phyloP scores from a whole-genome alignment of 2,797 vertebrate genomes.

The Mus caroli region DNA sequence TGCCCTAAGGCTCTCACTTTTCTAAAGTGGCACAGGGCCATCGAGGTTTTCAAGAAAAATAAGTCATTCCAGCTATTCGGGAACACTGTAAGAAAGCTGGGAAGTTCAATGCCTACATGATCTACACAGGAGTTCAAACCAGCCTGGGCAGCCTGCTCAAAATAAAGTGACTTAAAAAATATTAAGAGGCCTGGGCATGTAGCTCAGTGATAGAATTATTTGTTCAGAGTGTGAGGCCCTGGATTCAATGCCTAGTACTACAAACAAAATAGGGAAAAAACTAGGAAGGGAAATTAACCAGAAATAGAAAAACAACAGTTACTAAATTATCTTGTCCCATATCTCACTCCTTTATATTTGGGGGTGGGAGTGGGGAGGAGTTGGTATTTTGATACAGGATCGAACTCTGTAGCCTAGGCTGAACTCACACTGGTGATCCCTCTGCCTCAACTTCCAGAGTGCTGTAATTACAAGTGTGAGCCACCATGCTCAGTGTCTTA shows the following conservation, averaged over 20 bases:
- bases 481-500: neutral
- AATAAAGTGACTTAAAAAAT: neutral
- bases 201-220: neutral
- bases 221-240: neutral
- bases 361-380: no score
- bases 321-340: neutral
- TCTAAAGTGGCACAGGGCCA: neutral
- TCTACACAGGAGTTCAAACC: neutral
- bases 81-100: neutral
- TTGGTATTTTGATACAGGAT: neutral
- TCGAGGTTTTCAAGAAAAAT: neutral
- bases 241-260: neutral
- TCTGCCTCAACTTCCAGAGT: neutral
- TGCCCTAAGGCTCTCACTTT: neutral
- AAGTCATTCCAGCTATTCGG: neutral
- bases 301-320: slow-evolving; percentile 10
- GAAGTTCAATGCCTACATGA: neutral
- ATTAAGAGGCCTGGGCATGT: neutral
- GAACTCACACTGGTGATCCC: neutral
- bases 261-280: neutral
- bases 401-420: neutral
- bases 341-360: neutral
- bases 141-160: neutral
- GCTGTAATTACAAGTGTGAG: neutral
- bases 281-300: neutral